Base-by-base conservation (phyloP, 2,888 invertebrate genomes). In the Drosophila planitibia region DNA sequence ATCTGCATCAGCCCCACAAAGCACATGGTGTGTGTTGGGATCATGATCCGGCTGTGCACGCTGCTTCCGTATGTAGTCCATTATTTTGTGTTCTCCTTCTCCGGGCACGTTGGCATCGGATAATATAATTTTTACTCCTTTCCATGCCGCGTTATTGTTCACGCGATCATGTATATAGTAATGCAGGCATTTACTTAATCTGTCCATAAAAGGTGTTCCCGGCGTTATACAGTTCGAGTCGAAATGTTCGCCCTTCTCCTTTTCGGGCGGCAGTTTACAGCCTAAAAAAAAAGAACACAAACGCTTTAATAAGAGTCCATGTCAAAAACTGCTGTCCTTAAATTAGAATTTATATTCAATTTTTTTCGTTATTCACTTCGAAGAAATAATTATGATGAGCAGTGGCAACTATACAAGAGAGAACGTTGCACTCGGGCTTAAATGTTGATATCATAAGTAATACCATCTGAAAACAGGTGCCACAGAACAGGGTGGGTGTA, bases 161-260 rank as follows among this genome's bases (percentile, higher is more conserved):
- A 99, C 76, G 7, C 91, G 86, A 59, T 92, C 91, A 70, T 93
- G 93, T 32, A 94, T 89, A 77, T 92, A 90, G 94, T 93, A 94
- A 92, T 96, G 95, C 92, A 97, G 93, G 94, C 98, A 95, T 93
- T 95, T 94, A 94, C 97, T 98, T 67, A 99, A 94, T 47, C 97
- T 94, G 83, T 97, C 97, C 99, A 99, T 99, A 92, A 99, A 99
- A 0, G 98, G 98, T 9, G 99, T 99, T n/a, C 99, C 99, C 0
- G 99, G 99, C 0, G 99, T 99, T 91, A 99, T 99, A 92, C 99
- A 99, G 93, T 99, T 99, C 65, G 98, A 98, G 93, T 99, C 99
- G 93, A 99, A 99, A 94, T 99, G 98, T 51, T 97, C 97, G 82
- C 96, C 97, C 90, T 98, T 97, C 0, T 97, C 96, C 94, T 98